phyloP scores from a whole-genome alignment of 2,113 vertebrate species.

The Zapornia atra region DNA sequence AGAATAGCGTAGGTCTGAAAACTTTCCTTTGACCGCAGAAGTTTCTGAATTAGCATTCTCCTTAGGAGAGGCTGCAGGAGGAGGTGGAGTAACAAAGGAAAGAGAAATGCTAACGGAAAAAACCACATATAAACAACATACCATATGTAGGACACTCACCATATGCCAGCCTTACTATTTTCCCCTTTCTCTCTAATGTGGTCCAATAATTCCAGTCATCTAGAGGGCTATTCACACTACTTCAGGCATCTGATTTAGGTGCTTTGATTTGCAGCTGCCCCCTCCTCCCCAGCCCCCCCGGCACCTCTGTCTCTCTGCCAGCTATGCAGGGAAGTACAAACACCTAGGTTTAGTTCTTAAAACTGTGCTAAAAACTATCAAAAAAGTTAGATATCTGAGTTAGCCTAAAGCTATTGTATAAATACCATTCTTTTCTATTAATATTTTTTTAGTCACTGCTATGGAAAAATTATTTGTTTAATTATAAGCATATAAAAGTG shows the following conservation, averaged over 20 bases:
- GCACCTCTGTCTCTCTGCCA: constrained; percentile 22
- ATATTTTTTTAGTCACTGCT: background rate
- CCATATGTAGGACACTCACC: constrained; percentile 54
- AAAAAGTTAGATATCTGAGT: background rate
- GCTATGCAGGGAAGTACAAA: background rate
- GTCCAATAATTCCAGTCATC: constrained; percentile 47
- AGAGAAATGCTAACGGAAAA: constrained; percentile 58
- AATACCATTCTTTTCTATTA: constrained; percentile 13
- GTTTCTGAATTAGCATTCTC: constrained; percentile 28
- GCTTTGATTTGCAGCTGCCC: constrained; percentile 13
- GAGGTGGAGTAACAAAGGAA: constrained; percentile 52
- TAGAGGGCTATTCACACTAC: constrained; percentile 20
- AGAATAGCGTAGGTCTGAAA: background rate
- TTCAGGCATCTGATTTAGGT: constrained; percentile 32
- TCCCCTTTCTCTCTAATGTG: constrained; percentile 16
- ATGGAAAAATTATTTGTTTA: constrained; percentile 37
- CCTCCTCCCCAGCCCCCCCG: background rate
- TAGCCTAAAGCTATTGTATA: constrained; percentile 28
- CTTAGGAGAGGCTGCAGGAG: background rate
- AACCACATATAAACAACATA: constrained; percentile 54
- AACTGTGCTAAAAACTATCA: background rate
- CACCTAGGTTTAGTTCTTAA: constrained; percentile 25
- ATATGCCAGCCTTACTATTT: constrained; percentile 58
- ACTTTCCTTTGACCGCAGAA: background rate
- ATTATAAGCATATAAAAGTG: constrained; percentile 23